Conservation (phyloP, 1,140 invertebrate species). For the Samia ricini region DNA sequence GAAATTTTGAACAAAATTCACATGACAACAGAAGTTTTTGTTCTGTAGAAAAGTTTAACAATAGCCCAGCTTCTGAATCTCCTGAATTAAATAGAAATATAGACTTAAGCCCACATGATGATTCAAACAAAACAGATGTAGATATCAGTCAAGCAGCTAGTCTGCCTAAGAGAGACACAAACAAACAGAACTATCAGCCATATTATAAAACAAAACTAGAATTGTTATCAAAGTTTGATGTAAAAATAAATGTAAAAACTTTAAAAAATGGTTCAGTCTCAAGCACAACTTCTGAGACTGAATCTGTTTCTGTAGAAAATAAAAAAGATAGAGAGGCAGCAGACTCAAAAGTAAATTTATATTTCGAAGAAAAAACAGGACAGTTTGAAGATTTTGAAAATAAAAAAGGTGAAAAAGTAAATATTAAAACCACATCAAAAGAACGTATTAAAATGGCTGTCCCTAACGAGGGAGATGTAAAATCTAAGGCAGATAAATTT, state of each 20-base stretch:
- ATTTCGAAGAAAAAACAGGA: slow-evolving; percentile 47
- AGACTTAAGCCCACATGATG: not conserved
- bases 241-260: slow-evolving; percentile 70
- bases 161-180: slow-evolving; percentile 32
- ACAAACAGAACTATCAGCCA: slow-evolving; percentile 32
- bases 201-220: slow-evolving; percentile 70
- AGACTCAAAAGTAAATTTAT: slow-evolving; percentile 32
- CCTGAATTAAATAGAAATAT: slow-evolving; percentile 22
- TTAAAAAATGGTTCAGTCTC: slow-evolving; percentile 53
- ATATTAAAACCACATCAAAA: slow-evolving; percentile 45
- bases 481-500: slow-evolving; percentile 67
- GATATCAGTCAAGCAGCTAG: slow-evolving; percentile 40
- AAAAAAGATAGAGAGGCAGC: slow-evolving; percentile 36
- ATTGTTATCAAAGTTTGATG: slow-evolving; percentile 73
- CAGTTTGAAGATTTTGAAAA: slow-evolving; percentile 49
- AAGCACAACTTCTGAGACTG: slow-evolving; percentile 58
- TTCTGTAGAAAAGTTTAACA: slow-evolving; percentile 39
- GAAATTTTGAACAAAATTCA: slow-evolving; percentile 2
- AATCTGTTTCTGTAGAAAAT: slow-evolving; percentile 36
- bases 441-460: slow-evolving; percentile 71
- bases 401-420: slow-evolving; percentile 41
- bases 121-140: slow-evolving; percentile 26
- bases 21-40: slow-evolving; percentile 26
- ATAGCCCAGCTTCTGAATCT: slow-evolving; percentile 37
- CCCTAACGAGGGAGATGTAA: slow-evolving; percentile 58